Base-by-base conservation (phyloP, 2,888 invertebrate genomes). In the Pseudococcus longispinus region DNA sequence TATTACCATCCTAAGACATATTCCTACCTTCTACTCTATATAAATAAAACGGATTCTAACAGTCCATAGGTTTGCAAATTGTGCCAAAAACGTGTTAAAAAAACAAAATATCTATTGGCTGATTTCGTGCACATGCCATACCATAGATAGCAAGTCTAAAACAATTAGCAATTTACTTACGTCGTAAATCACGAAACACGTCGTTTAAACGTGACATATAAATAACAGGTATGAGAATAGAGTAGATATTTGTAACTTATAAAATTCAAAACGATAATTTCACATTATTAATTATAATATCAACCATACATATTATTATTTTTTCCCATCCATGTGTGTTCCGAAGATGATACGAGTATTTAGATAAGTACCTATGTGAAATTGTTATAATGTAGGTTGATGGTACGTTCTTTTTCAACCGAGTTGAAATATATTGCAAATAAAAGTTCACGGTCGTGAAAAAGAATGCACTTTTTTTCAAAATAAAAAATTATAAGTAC, bases 121-220 rank as follows among this genome's bases (percentile, higher is more conserved):
- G 55, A n/a, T 77, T 37, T 77, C 77, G 70, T n/a, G 70, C 9
- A 77, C 23, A 42, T 20, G 42, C 26, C 23, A 60, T 60, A 11
- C 60, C 60, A 23, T 60, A 60, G 13, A 74, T 74, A 74, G 70
- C 74, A n/a, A 80, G 77, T 80, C 77, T 42, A 29, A 85, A 85
- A 85, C 85, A 85, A 84, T 84, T 44, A 85, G 74, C 85, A 70
- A 85, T 85, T 85, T 85, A 70, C 85, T 15, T 74, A 85, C 74
- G 85, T 23, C 74, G 85, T 85, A 85, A 85, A 74, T 85, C 85
- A 85, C 85, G 85, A 85, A 85, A 85, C 37, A 44, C 70, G 74
- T 23, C 44, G 70, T 44, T 74, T 44, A 85, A 85, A 85, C 85
- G 85, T 85, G 85, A 85, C 83, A 83, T 20, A 9, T 26, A 51